Base-by-base conservation (phyloP, 2,888 invertebrate species). In the Aphidius colemani region DNA sequence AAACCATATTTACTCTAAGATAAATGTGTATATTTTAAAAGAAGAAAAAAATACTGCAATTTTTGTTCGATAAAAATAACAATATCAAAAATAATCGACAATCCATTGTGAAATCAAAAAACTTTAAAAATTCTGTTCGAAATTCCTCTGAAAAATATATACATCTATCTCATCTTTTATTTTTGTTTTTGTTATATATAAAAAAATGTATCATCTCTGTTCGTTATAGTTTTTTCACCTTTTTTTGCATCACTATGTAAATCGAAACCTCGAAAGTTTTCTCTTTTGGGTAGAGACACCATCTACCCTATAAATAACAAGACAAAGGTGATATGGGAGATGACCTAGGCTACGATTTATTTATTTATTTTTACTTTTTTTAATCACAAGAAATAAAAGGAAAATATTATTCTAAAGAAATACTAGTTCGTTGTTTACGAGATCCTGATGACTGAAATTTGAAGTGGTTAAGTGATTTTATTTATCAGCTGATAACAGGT, bases 221-320 rank as follows among this genome's bases (percentile, higher is more conserved):
- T 30, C 30, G 30, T 30, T 30, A 30, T 30, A 30, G 30, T 68
- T 68, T 69, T 69, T 71, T 73, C 72, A 71, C 74, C 73, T 71
- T 70, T 61, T 71, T 73, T 74, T 76, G 75, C 77, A 79, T 78
- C 78, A 78, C 75, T 78, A 78, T 79, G 79, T 77, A 79, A 79
- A 79, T 78, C 74, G 71, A 68, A 64, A 69, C 66, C 64, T 67
- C 69, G 67, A 69, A 69, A 71, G 72, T 72, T 71, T 72, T 71
- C 70, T 71, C 70, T 72, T 71, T 67, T 68, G 67, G 63, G 57
- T 60, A 67, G 65, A 30, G 30, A 30, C 30, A 30, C 30, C 30
- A 30, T 30, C 30, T 30, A 30, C 5, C 5, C 53, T 66, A 68
- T 70, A 68, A 69, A 70, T 70, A 67, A 66, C 65, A 48, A 59